Base-by-base conservation (phyloP, 2,797 vertebrate species). In the Halcyon leucocephala region DNA sequence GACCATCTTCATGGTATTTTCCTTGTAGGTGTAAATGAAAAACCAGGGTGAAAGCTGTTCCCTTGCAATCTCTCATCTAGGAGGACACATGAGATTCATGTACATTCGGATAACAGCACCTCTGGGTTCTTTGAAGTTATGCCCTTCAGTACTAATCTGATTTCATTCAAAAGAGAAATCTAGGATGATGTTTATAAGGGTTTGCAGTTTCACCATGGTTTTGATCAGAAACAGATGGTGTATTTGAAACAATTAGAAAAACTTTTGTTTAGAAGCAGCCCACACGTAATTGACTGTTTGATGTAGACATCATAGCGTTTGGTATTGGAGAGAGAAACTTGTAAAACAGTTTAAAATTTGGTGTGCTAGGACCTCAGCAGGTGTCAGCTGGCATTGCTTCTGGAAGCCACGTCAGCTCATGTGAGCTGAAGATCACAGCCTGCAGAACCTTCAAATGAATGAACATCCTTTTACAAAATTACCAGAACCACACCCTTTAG, bases 161-260 rank as follows among this genome's bases (percentile, higher is more conserved):
- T 93, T 94, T 94, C 31, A 73, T 94, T 95, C 88, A 62, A 86
- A 86, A 84, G 82, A 67, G 88, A 96, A 96, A 83, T 69, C 79
- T 82, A 94, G 77, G 80, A n/a, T 84, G 73, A 90, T 90, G 81
- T 90, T 95, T 95, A 70, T 95, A 54, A 94, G 91, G 37, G 55
- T 61, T 92, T 95, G 73, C 73, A 95, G 67, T 93, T 94, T 95
- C 86, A 70, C 86, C 74, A 58, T 80, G 81, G 81, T 86, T 95
- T 93, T 97, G 91, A 97, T 96, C 90, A 93, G 81, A 93, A 96
- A 78, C 95, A 96, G 96, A 94, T 96, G 96, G 94, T 77, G 31
- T 85, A 90, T 97, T 81, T 95, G 95, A 92, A 96, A 95, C 93
- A 95, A 96, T 94, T 87, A 96, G 64, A 81, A 90, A 93, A 96